A percentile compares a stretch with the other conserved stretches of the same genome.
Evolutionary conservation across 1,140 invertebrate genomes (phyloP).

Genomic region (Platyura marginata): DNA sequence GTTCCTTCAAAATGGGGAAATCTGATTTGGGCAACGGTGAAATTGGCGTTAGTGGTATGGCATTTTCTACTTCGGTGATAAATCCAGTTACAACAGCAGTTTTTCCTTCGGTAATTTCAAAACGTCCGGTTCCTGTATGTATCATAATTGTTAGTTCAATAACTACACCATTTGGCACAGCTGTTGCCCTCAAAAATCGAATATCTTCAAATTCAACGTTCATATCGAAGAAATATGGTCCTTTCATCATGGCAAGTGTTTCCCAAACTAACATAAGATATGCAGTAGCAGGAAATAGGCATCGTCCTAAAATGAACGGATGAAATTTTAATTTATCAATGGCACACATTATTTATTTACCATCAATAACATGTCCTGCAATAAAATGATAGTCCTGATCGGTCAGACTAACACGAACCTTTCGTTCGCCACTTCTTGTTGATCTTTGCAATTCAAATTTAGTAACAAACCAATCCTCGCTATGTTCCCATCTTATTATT

Average conservation of each 20-base stretch:
- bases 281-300: slow-evolving; percentile 77
- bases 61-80: slow-evolving; percentile 33
- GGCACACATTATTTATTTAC: slow-evolving; percentile 17
- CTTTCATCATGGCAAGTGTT: slow-evolving; percentile 55
- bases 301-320: slow-evolving; percentile 23
- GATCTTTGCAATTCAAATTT: slow-evolving; percentile 24
- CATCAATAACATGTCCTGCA: slow-evolving; percentile 73
- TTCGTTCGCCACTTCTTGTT: slow-evolving; percentile 33
- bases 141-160: slow-evolving; percentile 64
- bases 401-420: slow-evolving; percentile 35
- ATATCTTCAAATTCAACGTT: slow-evolving; percentile 77
- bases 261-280: slow-evolving; percentile 77
- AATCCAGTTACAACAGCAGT: slow-evolving; percentile 59
- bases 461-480: slow-evolving; percentile 44
- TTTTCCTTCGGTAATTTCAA: slow-evolving; percentile 67
- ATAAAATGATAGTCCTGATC: slow-evolving; percentile 60
- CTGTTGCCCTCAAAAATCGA: slow-evolving; percentile 64
- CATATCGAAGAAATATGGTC: slow-evolving; percentile 48
- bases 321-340: neutral
- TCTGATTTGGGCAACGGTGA: slow-evolving; percentile 25
- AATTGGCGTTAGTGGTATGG: slow-evolving; percentile 25
- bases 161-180: slow-evolving; percentile 46
- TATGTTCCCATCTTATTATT: slow-evolving; percentile 80
- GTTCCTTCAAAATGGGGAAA: slow-evolving; percentile 29
- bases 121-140: slow-evolving; percentile 62